These are phyloP conservation scores for Agrotis puta DNA, from an alignment of 2,888 invertebrate species.

Conservation along the genomic window DNA sequence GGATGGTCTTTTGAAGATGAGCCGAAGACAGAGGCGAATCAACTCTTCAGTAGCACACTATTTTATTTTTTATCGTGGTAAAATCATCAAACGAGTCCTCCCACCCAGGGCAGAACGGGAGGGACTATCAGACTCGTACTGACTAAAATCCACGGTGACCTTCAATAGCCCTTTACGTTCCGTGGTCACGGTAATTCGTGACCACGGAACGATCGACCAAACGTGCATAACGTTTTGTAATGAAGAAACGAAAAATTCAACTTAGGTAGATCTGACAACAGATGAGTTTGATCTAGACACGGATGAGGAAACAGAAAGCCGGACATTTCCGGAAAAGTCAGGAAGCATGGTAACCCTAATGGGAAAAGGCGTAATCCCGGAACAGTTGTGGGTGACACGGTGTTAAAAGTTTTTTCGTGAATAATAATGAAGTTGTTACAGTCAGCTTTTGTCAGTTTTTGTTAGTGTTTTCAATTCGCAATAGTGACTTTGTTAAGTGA, in stretches of 20 bases:
- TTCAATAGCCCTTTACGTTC: too few species aligned
- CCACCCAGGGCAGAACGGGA: too few species aligned
- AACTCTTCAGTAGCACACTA: too few species aligned
- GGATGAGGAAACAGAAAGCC: neutral
- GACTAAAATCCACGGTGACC: too few species aligned
- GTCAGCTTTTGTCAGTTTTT: neutral
- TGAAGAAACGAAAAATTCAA: neutral
- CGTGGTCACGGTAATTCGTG: too few species aligned
- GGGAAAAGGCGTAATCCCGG: conserved; percentile 10
- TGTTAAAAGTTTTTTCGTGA: conserved; percentile 5
- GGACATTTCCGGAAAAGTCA: neutral
- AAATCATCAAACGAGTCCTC: too few species aligned
- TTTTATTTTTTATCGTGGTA: too few species aligned
- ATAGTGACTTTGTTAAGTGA: neutral
- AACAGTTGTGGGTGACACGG: conserved; percentile 8
- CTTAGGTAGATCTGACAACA: neutral
- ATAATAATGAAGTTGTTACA: neutral
- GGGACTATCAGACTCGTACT: too few species aligned
- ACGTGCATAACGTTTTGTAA: too few species aligned
- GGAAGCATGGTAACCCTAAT: neutral
- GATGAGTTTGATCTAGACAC: neutral
- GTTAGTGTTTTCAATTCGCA: neutral
- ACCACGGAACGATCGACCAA: too few species aligned
- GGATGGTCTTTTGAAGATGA: too few species aligned
- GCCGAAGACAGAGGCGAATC: too few species aligned